A percentile compares a stretch with the other conserved stretches of the same genome.
phyloP scores from a whole-genome alignment of 1,140 invertebrate species.

The Physella acuta region DNA sequence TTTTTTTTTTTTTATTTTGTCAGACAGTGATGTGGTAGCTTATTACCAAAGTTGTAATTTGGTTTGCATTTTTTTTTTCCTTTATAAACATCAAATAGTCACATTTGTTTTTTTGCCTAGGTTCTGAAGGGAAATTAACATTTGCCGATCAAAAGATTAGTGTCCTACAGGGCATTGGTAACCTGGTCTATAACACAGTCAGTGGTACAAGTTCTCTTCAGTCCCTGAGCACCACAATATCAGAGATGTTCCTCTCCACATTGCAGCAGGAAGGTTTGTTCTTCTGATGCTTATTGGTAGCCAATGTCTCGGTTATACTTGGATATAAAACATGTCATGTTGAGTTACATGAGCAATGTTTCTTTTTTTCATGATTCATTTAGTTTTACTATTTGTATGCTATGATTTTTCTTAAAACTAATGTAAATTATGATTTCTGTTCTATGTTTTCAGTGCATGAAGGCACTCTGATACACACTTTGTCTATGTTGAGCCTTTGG shows the following conservation, averaged over 20 bases:
- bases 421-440: too few species aligned
- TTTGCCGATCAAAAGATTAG: slow-evolving; percentile 84
- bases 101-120: slow-evolving; percentile 39
- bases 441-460: slow-evolving; percentile 85
- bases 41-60: too few species aligned
- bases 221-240: slow-evolving; percentile 67
- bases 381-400: too few species aligned
- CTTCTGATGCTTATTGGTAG: background rate
- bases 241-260: slow-evolving; percentile 74
- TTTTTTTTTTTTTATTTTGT: too few species aligned
- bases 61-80: too few species aligned
- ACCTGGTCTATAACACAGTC: slow-evolving; percentile 75
- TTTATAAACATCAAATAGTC: too few species aligned
- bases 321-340: too few species aligned
- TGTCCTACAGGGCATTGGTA: slow-evolving; percentile 79
- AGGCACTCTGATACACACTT: slow-evolving; percentile 78
- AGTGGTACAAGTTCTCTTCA: slow-evolving; percentile 64
- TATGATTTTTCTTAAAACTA: too few species aligned
- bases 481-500: slow-evolving; percentile 82
- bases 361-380: too few species aligned
- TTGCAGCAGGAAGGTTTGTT: slow-evolving; percentile 75
- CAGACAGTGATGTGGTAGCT: too few species aligned
- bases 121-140: slow-evolving; percentile 88
- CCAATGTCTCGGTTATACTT: too few species aligned
- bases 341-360: too few species aligned